Evolutionary conservation across 2,888 invertebrate species (phyloP), one percentile per base, ranked within the genome.

Genomic region (Syrista parreyssii): DNA sequence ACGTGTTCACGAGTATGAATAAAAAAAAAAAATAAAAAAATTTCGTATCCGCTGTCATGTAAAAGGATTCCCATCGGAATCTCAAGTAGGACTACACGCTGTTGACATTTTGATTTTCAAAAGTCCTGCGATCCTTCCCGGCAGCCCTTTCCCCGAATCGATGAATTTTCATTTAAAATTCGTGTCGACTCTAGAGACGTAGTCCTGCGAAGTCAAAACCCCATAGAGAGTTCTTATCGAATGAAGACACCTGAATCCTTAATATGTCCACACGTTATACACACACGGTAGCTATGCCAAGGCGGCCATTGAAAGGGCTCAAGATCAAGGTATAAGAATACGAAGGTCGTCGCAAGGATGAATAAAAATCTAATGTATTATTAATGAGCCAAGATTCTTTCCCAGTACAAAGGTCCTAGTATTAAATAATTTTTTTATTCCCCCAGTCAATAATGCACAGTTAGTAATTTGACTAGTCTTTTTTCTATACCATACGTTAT

Each of bases 81-180:
- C 85, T 84, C 80, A 82, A 83, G 71, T 71, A 71, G 71, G 55
- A 55, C 23, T 55, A 55, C 55, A 32, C 71, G 31, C 71, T 71
- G 15, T 32, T 71, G 71, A 71, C 71, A 71, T 71, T 82, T 85
- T 83, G 85, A 84, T 86, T 87, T 86, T 86, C 79, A 84, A 84
- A 84, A 85, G 84, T 82, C 85, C 80, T 81, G 31, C 71, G 71
- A 32, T 32, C 32, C 71, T 71, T 32, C 71, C 12, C 71, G 31
- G 31, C 31, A 80, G 80, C 83, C 82, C 83, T 85, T 88, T 87
- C 86, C 80, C 75, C 83, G 86, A 87, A 88, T 78, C 82, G 76
- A 79, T 84, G 80, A 84, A 86, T 85, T 85, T 78, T 82, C 82
- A 86, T 84, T 87, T 86, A 79, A 82, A 85, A 88, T 87, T 85